These are phyloP conservation scores for Platyura marginata DNA, from an alignment of 1,140 invertebrate genomes.

Conservation along the genomic window DNA sequence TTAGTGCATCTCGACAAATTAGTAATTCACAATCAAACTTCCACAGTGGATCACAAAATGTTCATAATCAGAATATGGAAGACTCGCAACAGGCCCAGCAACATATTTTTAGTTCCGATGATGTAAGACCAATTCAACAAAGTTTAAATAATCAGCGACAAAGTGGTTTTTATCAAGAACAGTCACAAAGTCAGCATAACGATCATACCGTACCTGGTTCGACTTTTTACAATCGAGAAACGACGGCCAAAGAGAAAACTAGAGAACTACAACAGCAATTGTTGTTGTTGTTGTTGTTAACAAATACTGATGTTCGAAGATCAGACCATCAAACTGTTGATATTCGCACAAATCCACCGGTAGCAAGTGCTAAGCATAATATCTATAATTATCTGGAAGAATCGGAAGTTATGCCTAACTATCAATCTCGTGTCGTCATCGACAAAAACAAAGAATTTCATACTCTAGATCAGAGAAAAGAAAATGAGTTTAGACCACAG, in stretches of 20 bases:
- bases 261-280: background rate
- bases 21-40: too few relatives aligned
- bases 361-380: background rate
- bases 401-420: background rate
- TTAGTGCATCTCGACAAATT: too few relatives aligned
- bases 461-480: background rate
- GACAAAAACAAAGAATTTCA: slow-evolving; percentile 1
- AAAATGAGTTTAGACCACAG: background rate
- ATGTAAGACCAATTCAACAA: background rate
- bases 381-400: background rate
- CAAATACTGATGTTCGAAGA: too few relatives aligned
- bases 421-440: background rate
- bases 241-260: background rate
- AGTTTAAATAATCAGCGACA: background rate
- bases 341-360: background rate
- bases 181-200: slow-evolving; percentile 1
- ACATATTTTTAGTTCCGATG: background rate
- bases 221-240: too few relatives aligned
- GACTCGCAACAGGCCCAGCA: background rate
- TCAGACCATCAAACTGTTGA: background rate
- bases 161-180: background rate
- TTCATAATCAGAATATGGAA: background rate
- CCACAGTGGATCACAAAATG: too few relatives aligned
- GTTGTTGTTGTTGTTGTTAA: background rate
- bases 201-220: too few relatives aligned